Base-by-base conservation (phyloP, 2,888 invertebrate genomes). In the Artemia sinica region DNA sequence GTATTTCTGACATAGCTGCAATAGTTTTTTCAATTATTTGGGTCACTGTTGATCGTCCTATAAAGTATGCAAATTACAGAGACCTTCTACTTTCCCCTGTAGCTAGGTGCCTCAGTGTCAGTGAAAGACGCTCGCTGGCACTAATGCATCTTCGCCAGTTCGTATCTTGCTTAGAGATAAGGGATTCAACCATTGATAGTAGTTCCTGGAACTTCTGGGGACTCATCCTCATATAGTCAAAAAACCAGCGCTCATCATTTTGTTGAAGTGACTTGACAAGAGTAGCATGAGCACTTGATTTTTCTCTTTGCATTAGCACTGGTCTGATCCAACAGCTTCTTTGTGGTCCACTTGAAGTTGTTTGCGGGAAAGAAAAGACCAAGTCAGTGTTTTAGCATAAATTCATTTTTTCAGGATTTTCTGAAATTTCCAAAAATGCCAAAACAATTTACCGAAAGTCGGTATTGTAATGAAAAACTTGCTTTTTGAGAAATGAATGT, bases 61-160 rank as follows among this genome's bases (percentile, higher is more conserved):
- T 58, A 13, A 58, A n/a, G 58, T 58, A 58, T n/a, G 58, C 58
- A 6, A 58, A 58, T n/a, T 13, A 58, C 13, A 58, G 58, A n/a
- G 58, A 58, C 14, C 58, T 58, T 14, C 5, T 58, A 14, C 58
- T 58, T 58, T 58, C 58, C 14, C 58, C 6, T 58, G 58, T 58
- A 14, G 58, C 58, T n/a, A 58, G 14, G 8, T 58, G 3, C 8
- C 58, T 5, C 13, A 58, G 58, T 58, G 58, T 58, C 4, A 58
- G 58, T 4, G 58, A 0, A 3, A 58, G 58, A 58, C 58, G 2
- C 14, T 58, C 58, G 14, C 14, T n/a, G 6, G 58, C 58, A 58
- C 5, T 13, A 58, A 58, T 58, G 58, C 58, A n/a, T 14, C 58
- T 58, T 58, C 58, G 13, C 58, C 58, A 58, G 58, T 58, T 58